Conservation (phyloP, 2,888 invertebrate genomes). For the Dicranocentrus wangi region DNA sequence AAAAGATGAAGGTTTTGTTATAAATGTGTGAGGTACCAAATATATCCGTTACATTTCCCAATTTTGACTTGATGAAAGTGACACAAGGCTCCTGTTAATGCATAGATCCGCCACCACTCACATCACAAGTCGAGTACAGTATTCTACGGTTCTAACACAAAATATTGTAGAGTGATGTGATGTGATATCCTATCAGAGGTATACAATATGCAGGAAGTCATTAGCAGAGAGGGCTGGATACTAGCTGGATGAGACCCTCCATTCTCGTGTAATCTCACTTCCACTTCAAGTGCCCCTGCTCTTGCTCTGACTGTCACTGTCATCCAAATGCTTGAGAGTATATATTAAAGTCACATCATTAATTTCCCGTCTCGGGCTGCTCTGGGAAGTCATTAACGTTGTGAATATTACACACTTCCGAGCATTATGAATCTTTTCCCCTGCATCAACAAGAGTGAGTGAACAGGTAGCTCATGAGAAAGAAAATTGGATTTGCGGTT, state of each 20-base stretch:
- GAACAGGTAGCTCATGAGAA: background rate
- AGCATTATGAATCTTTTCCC: background rate
- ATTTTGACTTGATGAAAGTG: too few relatives aligned
- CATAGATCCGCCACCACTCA: too few relatives aligned
- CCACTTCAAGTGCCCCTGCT: background rate
- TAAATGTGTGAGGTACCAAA: too few relatives aligned
- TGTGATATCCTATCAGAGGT: background rate
- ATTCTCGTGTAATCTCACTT: too few relatives aligned
- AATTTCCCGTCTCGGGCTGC: slow-evolving; percentile 9
- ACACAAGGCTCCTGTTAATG: too few relatives aligned
- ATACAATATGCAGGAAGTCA: too few relatives aligned
- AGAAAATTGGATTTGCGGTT: slow-evolving; percentile 5
- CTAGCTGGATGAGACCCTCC: too few relatives aligned
- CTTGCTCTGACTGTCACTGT: background rate
- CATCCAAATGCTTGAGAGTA: background rate
- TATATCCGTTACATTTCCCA: too few relatives aligned
- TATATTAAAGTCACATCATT: slow-evolving; percentile 2
- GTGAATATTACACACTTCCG: background rate
- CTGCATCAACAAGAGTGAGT: background rate
- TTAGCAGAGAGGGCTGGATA: background rate
- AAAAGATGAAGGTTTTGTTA: too few relatives aligned
- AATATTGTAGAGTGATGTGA: slow-evolving; percentile 11
- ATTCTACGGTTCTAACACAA: too few relatives aligned
- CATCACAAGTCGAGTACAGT: too few relatives aligned
- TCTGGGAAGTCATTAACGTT: background rate